Base-by-base conservation (phyloP, 2,113 vertebrate species). In the Origma solitaria region DNA sequence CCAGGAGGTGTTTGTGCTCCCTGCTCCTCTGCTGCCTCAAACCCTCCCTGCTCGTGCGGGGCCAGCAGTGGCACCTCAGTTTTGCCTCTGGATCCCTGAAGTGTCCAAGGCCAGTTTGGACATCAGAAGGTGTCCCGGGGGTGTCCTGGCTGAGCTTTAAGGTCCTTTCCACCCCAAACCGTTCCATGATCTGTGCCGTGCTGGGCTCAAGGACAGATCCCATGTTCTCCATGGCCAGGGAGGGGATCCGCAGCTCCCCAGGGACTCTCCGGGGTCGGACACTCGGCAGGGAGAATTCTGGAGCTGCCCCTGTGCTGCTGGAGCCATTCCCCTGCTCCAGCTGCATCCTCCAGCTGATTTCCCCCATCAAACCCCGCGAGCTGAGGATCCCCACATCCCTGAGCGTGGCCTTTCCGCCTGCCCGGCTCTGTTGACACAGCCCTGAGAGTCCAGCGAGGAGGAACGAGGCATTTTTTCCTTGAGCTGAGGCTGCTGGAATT, bases 361-460 rank as follows among this genome's bases (percentile, higher is more conserved):
- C 33, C 65, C 71, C 18, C 90, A 7, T 13, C 45, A 14, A 38
- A 35, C n/a, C 58, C 6, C 38, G 5, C n/a, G 45, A 90, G 57
- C 66, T 57, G 64, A 73, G 85, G 10, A 28, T 13, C 45, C 27
- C 71, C 91, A 27, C 31, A 2, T 33, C 73, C 83, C 56, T 8
- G 6, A 71, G 24, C 24, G 1, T 10, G 15, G 31, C 72, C 51
- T 44, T 89, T 64, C 87, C 54, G 6, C 0, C 73, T 10, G 40
- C 78, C 94, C 8, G 27, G 23, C 92, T 69, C 35, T 96, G 16
- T 94, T 95, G 90, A 23, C 96, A 69, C 10, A 92, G 69, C 81
- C 70, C 88, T 4, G 81, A 10, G 62, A 70, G 27, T 5, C 88
- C 86, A 35, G 78, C 4, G 1, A 91, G 95, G 65, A 72, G 31